phyloP scores from a whole-genome alignment of 2,888 invertebrate genomes.

The Eristalis intricaria region DNA sequence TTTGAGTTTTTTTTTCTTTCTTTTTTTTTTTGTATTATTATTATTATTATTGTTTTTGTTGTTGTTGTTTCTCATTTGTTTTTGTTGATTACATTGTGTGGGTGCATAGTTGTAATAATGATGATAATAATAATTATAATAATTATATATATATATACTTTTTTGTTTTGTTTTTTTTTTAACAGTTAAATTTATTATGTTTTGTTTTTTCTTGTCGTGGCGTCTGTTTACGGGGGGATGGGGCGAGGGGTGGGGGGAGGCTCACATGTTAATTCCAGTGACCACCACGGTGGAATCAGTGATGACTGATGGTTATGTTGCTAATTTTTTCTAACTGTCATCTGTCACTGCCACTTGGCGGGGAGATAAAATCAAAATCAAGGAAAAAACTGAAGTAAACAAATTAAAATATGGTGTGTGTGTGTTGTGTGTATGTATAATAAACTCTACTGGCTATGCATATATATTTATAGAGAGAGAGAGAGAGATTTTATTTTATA shows the following conservation, averaged over 20 bases:
- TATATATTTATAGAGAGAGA: slow-evolving; percentile 1
- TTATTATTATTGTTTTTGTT: slow-evolving; percentile 1
- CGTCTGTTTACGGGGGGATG: neutral
- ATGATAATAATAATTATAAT: slow-evolving; percentile 54
- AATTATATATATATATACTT: slow-evolving; percentile 33
- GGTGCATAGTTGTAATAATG: slow-evolving; percentile 50
- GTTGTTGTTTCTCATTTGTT: slow-evolving; percentile 31
- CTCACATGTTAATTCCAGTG: too few relatives aligned
- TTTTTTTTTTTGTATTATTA: neutral
- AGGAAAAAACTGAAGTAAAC: too few relatives aligned
- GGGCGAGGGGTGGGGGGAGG: too few relatives aligned
- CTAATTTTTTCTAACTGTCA: neutral
- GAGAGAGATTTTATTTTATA: neutral
- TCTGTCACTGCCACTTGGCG: too few relatives aligned
- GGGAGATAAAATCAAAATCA: neutral
- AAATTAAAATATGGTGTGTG: neutral
- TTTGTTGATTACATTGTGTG: slow-evolving; percentile 59
- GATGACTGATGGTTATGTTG: neutral
- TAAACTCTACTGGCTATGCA: slow-evolving; percentile 50
- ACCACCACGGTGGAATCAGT: too few relatives aligned
- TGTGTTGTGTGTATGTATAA: slow-evolving; percentile 11
- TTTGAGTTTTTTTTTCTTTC: slow-evolving; percentile 9
- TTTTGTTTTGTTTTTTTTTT: neutral
- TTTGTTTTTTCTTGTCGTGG: neutral
- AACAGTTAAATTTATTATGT: neutral